These are phyloP conservation scores for Pollenia griseotomentosa DNA, from an alignment of 2,888 invertebrate genomes.

Conservation along the genomic window DNA sequence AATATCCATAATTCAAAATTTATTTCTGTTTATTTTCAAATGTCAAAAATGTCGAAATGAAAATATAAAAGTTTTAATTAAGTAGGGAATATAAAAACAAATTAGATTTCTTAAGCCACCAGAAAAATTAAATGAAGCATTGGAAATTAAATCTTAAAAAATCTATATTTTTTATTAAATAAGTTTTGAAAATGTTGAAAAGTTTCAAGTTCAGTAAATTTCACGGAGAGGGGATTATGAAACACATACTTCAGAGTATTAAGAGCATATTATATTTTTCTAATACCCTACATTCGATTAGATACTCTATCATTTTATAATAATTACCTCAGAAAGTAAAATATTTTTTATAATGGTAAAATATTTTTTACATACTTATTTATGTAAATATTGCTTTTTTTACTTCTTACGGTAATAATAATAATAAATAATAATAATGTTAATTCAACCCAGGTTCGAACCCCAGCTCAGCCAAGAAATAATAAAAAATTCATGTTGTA, in stretches of 20 bases:
- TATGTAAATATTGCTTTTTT: too few species aligned
- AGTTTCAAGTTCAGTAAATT: conserved; percentile 10
- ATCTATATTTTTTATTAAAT: background rate
- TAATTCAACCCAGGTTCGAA: too few species aligned
- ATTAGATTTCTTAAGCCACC: conserved; percentile 13
- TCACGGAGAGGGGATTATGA: background rate
- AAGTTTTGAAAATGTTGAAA: background rate
- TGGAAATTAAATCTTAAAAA: conserved; percentile 13
- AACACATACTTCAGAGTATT: background rate
- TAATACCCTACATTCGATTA: background rate
- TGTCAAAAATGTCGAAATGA: conserved; percentile 55
- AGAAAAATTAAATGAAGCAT: conserved; percentile 38
- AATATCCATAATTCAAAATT: conserved; percentile 29
- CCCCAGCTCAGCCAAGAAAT: too few species aligned
- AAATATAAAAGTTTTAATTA: conserved; percentile 24
- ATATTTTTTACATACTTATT: too few species aligned
- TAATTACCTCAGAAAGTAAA: too few species aligned
- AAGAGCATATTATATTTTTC: background rate
- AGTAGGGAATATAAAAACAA: conserved; percentile 21
- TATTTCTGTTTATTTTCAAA: conserved; percentile 36
- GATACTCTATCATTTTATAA: too few species aligned
- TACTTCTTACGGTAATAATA: too few species aligned
- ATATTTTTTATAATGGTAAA: too few species aligned
- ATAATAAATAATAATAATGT: too few species aligned
- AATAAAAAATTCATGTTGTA: too few species aligned